phyloP scores from a whole-genome alignment of 1,140 invertebrate genomes.

The Bombus ignitus region DNA sequence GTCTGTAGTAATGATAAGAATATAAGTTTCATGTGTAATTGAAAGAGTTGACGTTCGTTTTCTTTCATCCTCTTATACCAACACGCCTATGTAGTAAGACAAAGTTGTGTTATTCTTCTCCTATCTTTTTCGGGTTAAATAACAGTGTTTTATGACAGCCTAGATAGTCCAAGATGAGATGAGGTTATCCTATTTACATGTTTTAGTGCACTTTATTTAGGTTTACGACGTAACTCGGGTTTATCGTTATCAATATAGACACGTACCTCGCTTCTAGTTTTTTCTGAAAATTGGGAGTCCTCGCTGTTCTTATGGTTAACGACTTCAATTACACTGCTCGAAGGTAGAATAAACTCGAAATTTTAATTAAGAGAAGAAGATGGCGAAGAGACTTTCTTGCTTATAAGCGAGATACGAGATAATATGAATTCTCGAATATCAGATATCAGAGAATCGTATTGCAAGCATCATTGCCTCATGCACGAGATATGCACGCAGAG shows the following conservation, averaged over 20 bases:
- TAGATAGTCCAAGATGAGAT: neutral
- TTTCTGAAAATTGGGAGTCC: neutral
- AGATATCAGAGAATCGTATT: conserved; percentile 4
- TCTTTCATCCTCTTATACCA: no score
- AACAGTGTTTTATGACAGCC: neutral
- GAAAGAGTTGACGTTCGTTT: no score
- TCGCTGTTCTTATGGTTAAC: neutral
- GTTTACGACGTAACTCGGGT: neutral
- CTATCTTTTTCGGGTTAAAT: neutral
- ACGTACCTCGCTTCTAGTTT: neutral
- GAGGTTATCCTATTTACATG: neutral
- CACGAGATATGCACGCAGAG: no score
- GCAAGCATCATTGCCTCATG: conserved; percentile 6
- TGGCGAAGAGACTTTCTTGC: neutral
- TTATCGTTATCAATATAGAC: neutral
- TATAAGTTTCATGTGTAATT: no score
- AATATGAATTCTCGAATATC: conserved; percentile 1
- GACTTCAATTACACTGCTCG: neutral
- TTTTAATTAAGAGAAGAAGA: neutral
- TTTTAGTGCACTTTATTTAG: neutral
- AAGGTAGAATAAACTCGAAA: neutral
- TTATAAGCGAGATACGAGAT: neutral
- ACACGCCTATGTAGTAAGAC: no score
- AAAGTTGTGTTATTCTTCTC: no score
- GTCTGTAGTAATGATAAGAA: no score